phyloP scores from a whole-genome alignment of 2,888 invertebrate genomes.

The Hipparchia sbordonii region DNA sequence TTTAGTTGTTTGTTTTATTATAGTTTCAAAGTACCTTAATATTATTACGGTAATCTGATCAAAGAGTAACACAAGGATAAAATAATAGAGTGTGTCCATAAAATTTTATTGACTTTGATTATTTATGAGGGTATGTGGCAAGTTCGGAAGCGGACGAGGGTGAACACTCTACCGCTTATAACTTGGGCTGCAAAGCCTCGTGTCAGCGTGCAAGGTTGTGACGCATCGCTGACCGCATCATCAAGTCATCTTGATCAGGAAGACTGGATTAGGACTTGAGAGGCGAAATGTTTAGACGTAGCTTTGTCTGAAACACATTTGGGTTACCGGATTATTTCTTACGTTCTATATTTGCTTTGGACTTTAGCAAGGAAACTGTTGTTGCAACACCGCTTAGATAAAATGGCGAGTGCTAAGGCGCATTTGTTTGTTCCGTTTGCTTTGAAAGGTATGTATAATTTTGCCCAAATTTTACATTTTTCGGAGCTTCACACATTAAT shows the following conservation, averaged over 20 bases:
- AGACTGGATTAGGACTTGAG: slow-evolving; percentile 62
- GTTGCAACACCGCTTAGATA: slow-evolving; percentile 8
- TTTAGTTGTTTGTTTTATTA: too few species aligned
- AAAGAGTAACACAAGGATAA: too few species aligned
- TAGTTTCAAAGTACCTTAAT: too few species aligned
- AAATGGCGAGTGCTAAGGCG: background rate
- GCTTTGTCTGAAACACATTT: slow-evolving; percentile 40
- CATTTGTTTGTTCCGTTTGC: background rate
- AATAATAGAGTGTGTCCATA: too few species aligned
- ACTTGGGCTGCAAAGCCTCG: slow-evolving; percentile 23
- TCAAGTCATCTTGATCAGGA: slow-evolving; percentile 63
- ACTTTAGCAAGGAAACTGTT: slow-evolving; percentile 12
- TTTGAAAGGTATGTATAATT: background rate
- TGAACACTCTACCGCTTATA: background rate
- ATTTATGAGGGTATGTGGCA: too few species aligned
- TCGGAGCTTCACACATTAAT: too few species aligned
- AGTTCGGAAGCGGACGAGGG: too few species aligned
- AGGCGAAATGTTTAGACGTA: slow-evolving; percentile 46
- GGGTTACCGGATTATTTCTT: slow-evolving; percentile 27
- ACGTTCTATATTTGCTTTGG: slow-evolving; percentile 20
- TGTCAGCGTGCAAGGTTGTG: slow-evolving; percentile 29
- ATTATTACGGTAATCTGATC: too few species aligned
- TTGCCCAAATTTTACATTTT: too few species aligned
- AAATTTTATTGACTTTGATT: too few species aligned
- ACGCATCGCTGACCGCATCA: slow-evolving; percentile 62